Evolutionary conservation across 2,113 vertebrate genomes (phyloP).

Genomic region (Leptocoma aspasia): DNA sequence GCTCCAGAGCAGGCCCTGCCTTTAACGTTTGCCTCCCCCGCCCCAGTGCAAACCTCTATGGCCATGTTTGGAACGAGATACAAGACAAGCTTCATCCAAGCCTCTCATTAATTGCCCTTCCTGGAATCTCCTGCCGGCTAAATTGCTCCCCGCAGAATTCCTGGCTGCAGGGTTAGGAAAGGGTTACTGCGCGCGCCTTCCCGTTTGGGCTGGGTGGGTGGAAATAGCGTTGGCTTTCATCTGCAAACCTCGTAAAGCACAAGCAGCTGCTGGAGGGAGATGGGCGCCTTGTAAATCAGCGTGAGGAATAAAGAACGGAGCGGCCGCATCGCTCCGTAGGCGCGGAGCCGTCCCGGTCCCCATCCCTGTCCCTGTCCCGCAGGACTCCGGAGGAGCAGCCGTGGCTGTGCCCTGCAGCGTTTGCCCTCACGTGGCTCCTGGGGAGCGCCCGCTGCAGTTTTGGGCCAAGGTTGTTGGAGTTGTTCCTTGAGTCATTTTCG

Average conservation of each 20-base stretch:
- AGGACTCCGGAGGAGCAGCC: not conserved
- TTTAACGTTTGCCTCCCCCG: not conserved
- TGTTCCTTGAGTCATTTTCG: not conserved
- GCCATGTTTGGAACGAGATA: conserved; percentile 1
- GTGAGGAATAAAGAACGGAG: not conserved
- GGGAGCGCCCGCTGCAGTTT: not conserved
- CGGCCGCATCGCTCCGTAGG: fast-evolving
- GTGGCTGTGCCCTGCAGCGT: not conserved
- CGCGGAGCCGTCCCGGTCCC: fast-evolving
- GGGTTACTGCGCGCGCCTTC: conserved; percentile 21
- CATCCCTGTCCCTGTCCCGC: fast-evolving
- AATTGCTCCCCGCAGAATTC: not conserved
- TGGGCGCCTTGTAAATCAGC: not conserved
- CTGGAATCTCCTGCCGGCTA: conserved; percentile 52
- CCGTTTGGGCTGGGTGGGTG: not conserved
- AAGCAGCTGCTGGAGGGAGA: conserved; percentile 8
- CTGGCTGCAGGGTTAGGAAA: conserved; percentile 18
- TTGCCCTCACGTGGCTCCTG: not conserved
- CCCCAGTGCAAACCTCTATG: not conserved
- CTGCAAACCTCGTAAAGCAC: conserved; percentile 10
- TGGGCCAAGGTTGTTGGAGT: not conserved
- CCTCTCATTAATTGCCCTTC: not conserved
- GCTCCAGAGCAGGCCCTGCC: not conserved
- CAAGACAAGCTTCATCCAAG: not conserved
- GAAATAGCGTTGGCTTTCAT: conserved; percentile 17